Evolutionary conservation across 1,140 invertebrate species (phyloP), one percentile per base, ranked within the genome.

Genomic region (Gonioctena quinquepunctata): DNA sequence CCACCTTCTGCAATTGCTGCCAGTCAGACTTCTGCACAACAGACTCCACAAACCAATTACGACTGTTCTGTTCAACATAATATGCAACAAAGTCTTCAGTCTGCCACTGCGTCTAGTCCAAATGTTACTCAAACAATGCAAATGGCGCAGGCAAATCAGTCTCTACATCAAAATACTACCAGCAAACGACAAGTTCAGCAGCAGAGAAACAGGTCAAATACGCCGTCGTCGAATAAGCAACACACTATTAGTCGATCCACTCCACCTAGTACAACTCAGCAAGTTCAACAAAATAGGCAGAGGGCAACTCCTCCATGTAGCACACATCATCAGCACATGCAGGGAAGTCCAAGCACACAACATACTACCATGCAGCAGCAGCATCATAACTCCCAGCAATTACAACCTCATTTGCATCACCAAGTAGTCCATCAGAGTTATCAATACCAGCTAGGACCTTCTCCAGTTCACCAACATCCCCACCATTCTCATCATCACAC

Each of bases 51-150:
- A 52, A 76, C 81, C 13, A 83, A 76, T 61, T 83, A 83, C 49
- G 89, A 90, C 79, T 89, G 89, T 65, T 87, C 88, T 3, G 87
- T 90, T 79, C 87, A 88, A 54, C 83, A 87, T 85, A 79, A 85
- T 82, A 57, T 85, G 83, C 82, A 87, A 84, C 81, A 86, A 82
- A 87, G 86, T 77, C 78, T 88, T 80, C 83, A 88, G 60, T 83
- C 81, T 81, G 26, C 27, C 13, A 11, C 60, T 1, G 79, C 80
- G 1, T 81, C 80, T 1, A 82, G 81, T 70, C 81, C 81, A 2
- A 76, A 67, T 42, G 68, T 80, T 48, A 73, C 71, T 50, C 48
- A 33, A 27, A 66, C 61, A 8, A 80, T 80, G 77, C 77, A 79
- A 59, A 76, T 79, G 68, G 63, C 70, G 8, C 78, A 76, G 62